A percentile compares a stretch with the other conserved stretches of the same genome.
Evolutionary conservation across 2,888 invertebrate genomes (phyloP).

Genomic region (Pantelozetes paolii): DNA sequence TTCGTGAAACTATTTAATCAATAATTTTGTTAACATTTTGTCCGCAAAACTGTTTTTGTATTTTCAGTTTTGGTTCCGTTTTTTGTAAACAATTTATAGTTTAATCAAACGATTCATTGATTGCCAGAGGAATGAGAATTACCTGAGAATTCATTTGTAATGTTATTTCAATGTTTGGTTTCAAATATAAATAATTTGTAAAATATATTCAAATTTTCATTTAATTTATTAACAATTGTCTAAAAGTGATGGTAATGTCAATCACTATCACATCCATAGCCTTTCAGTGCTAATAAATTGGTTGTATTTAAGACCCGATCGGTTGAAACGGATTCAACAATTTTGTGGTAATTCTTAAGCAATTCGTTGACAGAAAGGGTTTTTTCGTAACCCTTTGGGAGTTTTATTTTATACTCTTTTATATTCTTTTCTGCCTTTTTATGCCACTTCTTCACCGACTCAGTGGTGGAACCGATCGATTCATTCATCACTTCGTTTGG

Average conservation of each 20-base stretch:
- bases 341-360: conserved; percentile 25
- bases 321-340: background rate
- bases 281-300: conserved; percentile 3
- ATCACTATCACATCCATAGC: background rate
- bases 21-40: no score
- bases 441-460: background rate
- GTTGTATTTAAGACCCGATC: conserved; percentile 12
- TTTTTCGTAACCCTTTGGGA: conserved; percentile 6
- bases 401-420: background rate
- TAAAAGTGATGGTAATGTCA: background rate
- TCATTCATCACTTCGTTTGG: background rate
- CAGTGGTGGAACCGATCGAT: background rate
- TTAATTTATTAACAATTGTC: background rate
- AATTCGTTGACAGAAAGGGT: background rate
- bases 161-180: background rate
- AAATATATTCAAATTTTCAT: background rate
- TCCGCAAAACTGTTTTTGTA: no score
- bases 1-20: no score
- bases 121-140: no score
- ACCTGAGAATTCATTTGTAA: background rate
- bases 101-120: no score
- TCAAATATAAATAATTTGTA: background rate
- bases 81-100: no score
- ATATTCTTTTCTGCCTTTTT: background rate
- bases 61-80: no score